Evolutionary conservation across 2,888 invertebrate species (phyloP).

Genomic region (Epiblema foenella): DNA sequence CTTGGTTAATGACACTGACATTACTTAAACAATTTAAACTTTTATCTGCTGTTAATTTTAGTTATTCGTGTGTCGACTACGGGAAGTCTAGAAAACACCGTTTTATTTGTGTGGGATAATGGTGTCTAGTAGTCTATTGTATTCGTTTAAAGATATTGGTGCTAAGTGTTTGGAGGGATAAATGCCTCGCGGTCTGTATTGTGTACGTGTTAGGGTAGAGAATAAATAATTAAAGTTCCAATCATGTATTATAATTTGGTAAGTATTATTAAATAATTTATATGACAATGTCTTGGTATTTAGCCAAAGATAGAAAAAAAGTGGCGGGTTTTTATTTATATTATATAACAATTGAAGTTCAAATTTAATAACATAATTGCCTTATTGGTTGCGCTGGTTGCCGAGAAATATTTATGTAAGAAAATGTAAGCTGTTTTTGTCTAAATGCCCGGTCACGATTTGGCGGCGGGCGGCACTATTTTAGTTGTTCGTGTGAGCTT

Average conservation of each 20-base stretch:
- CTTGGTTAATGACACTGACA: neutral
- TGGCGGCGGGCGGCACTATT: neutral
- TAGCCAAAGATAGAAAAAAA: slow-evolving; percentile 36
- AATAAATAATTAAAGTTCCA: slow-evolving; percentile 27
- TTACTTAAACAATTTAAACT: too few species aligned
- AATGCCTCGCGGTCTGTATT: slow-evolving; percentile 47
- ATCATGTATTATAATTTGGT: slow-evolving; percentile 40
- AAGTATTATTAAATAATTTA: slow-evolving; percentile 40
- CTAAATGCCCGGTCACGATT: neutral
- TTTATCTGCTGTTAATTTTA: too few species aligned
- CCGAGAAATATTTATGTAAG: slow-evolving; percentile 1
- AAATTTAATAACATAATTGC: slow-evolving; percentile 21
- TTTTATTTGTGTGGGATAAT: neutral
- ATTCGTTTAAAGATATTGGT: slow-evolving; percentile 50
- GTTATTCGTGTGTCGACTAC: too few species aligned
- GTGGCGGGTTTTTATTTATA: slow-evolving; percentile 10
- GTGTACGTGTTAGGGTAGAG: slow-evolving; percentile 41
- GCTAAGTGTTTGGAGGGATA: slow-evolving; percentile 55
- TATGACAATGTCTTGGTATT: slow-evolving; percentile 31
- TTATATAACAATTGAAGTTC: slow-evolving; percentile 13
- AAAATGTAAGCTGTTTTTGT: neutral
- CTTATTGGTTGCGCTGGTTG: slow-evolving; percentile 21
- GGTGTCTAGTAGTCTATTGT: slow-evolving; percentile 5
- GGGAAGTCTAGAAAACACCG: too few species aligned
- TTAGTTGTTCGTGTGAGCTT: neutral